Base-by-base conservation (phyloP, 2,113 vertebrate species). In the Cromileptes altivelis region DNA sequence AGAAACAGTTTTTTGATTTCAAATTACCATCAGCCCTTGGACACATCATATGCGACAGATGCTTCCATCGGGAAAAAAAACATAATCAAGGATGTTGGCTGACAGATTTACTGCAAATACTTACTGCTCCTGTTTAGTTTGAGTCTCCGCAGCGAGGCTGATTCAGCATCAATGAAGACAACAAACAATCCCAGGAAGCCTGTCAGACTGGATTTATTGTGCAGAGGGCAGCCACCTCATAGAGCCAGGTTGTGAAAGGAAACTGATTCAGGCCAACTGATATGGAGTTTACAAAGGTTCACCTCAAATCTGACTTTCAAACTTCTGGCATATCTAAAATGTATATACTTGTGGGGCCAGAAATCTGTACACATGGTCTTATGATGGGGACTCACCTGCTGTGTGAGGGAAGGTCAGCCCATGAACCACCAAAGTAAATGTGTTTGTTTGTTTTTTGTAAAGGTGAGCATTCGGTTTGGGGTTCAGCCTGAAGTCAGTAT, bases 181-280 rank as follows among this genome's bases (percentile, higher is more conserved):
- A 67, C 11, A 13, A 61, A 78, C 65, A 78, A 81, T 67, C 7
- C 42, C 70, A 81, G 61, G 61, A 67, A 73, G 61, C 12, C 15
- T 9, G 7, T 23, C 17, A n/a, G 50, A 6, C 14, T 15, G 33
- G 19, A 37, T 58, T 73, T 18, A 56, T 40, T 65, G 61, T 67
- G 37, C 70, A 65, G 10, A 65, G 4, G 23, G 21, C 40, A 73
- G 11, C 14, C 9, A 25, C 40, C 17, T 50, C 8, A 49, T 6
- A 18, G 18, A n/a, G 9, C 64, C 50, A 37, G 14, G 15, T 40
- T 15, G 25, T 21, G 58, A 65, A 65, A 37, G 60, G 15, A 72
- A 80, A 64, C n/a, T 27, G 15, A 69, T 21, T 18, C 12, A 50
- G 42, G 42, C 2, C 6, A 33, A 19, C 19, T 25, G 49, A 72